These are phyloP conservation scores for Leptonema lineaticorne DNA, from an alignment of 1,140 invertebrate genomes.

Conservation along the genomic window DNA sequence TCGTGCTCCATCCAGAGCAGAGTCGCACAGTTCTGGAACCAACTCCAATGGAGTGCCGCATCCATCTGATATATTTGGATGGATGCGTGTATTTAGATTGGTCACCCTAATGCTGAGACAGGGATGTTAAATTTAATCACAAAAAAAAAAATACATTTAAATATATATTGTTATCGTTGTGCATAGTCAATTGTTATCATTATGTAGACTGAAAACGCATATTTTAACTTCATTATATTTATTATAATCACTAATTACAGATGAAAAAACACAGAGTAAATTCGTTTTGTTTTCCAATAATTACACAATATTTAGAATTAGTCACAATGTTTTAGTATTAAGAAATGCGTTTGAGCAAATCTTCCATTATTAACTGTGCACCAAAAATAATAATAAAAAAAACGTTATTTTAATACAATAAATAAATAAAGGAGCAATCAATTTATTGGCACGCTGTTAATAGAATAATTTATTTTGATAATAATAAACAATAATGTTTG, in stretches of 20 bases:
- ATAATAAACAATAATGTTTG: too few species aligned
- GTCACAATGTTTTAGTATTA: not conserved
- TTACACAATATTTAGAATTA: not conserved
- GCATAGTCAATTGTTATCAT: conserved; percentile 8
- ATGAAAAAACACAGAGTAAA: too few species aligned
- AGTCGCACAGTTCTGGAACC: conserved; percentile 25
- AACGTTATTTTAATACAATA: not conserved
- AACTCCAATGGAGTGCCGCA: conserved; percentile 23
- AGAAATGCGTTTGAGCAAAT: not conserved
- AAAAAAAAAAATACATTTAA: not conserved
- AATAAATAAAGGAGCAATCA: not conserved
- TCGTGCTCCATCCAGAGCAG: conserved; percentile 31
- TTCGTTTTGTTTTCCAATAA: not conserved
- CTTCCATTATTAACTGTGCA: not conserved
- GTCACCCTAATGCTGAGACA: conserved; percentile 36
- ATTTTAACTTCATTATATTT: not conserved
- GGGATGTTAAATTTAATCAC: conserved; percentile 29
- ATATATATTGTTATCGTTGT: not conserved
- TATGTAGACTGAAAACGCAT: conserved; percentile 7
- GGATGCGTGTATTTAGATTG: conserved; percentile 37
- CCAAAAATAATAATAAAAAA: not conserved
- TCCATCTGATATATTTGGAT: conserved; percentile 31
- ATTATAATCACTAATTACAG: not conserved
- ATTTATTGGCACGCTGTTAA: not conserved
- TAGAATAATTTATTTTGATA: not conserved